A percentile compares a stretch with the other conserved stretches of the same genome.
These are phyloP conservation scores for Hypothenemus hampei DNA, from an alignment of 1,140 invertebrate genomes.

Conservation along the genomic window DNA sequence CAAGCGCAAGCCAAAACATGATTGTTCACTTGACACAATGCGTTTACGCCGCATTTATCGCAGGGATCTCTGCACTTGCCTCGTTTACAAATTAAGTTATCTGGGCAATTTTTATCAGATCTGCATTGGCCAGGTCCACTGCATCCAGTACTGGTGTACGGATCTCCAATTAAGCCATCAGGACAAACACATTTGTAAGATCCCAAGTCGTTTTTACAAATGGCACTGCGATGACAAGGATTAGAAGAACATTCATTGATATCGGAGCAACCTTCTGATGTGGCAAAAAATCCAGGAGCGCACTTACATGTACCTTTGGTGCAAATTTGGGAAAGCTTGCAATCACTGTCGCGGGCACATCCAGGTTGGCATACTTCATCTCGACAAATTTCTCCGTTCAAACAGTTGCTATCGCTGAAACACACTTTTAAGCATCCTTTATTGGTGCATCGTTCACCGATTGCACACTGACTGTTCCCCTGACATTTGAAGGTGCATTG, in stretches of 20 bases:
- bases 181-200: conserved; percentile 77
- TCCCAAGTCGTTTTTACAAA: conserved; percentile 73
- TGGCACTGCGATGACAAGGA: conserved; percentile 73
- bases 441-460: conserved; percentile 76
- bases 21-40: conserved; percentile 64
- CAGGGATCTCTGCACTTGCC: conserved; percentile 76
- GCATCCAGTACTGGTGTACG: conserved; percentile 65
- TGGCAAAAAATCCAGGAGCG: conserved; percentile 62
- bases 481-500: conserved; percentile 71
- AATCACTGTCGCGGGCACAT: conserved; percentile 76
- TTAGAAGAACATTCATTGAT: conserved; percentile 73
- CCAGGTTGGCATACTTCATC: conserved; percentile 73
- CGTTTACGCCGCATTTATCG: conserved; percentile 65
- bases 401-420: conserved; percentile 81
- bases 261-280: conserved; percentile 66
- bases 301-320: conserved; percentile 74
- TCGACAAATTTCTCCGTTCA: conserved; percentile 83
- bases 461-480: conserved; percentile 65
- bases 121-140: conserved; percentile 65
- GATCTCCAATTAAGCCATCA: conserved; percentile 72
- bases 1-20: conserved; percentile 69
- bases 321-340: conserved; percentile 74
- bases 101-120: conserved; percentile 62
- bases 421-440: conserved; percentile 79
- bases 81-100: conserved; percentile 64